Evolutionary conservation across 2,888 invertebrate genomes (phyloP).

Genomic region (Lasioglossum leucozonium): DNA sequence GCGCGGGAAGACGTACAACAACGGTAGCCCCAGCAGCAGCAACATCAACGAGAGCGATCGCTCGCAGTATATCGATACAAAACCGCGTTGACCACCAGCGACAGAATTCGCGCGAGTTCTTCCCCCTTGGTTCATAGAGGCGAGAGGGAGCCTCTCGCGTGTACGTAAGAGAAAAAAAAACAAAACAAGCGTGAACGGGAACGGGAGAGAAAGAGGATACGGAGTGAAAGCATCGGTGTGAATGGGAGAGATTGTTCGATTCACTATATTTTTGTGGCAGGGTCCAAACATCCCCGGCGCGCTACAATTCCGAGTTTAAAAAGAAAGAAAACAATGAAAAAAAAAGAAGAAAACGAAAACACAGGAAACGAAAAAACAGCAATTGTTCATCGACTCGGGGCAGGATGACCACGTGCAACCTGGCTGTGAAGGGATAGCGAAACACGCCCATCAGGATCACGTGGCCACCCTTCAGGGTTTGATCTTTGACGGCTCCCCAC

Average conservation of each 20-base stretch:
- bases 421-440: conserved; percentile 37
- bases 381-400: conserved; percentile 58
- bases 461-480: conserved; percentile 52
- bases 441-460: conserved; percentile 49
- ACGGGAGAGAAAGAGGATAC: conserved; percentile 57
- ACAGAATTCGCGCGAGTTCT: conserved; percentile 59
- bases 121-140: conserved; percentile 63
- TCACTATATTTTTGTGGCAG: conserved; percentile 45
- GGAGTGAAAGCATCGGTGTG: conserved; percentile 61
- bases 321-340: conserved; percentile 12
- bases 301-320: conserved; percentile 62
- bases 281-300: conserved; percentile 67
- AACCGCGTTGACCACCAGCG: conserved; percentile 44
- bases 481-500: conserved; percentile 45
- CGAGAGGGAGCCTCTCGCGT: conserved; percentile 58
- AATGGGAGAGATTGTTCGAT: conserved; percentile 58
- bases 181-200: conserved; percentile 39
- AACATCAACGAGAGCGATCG: conserved; percentile 63
- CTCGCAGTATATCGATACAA: conserved; percentile 69
- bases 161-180: conserved; percentile 42
- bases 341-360: background rate
- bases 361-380: background rate
- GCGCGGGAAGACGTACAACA: conserved; percentile 62
- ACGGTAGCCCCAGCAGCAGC: conserved; percentile 61
- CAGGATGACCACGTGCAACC: conserved; percentile 62